Base-by-base conservation (phyloP, 2,797 vertebrate genomes). In the Ficedula albicollis region DNA sequence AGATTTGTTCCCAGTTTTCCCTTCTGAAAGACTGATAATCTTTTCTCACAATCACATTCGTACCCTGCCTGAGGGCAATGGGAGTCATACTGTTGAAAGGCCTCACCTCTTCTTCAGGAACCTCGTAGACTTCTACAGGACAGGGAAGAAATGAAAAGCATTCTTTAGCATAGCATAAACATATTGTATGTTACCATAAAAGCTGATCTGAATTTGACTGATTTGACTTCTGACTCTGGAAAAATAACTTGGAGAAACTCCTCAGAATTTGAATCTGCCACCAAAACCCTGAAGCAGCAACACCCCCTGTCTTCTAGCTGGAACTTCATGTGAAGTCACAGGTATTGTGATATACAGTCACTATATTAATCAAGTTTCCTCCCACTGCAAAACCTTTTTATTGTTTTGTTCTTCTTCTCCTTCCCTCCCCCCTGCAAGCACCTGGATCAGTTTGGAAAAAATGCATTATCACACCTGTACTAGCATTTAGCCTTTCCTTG, bases 51-150 rank as follows among this genome's bases (percentile, higher is more conserved):
- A 21, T 83, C 76, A 73, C 49, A n/a, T 75, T 64, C 78, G 36
- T 78, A 55, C 26, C 34, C 69, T 75, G 43, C 36, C 55, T 41
- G 43, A 75, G 54, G 43, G 58, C 43, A 86, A 10, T 30, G 34
- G 0, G 2, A 91, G 30, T 80, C 36, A 60, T 8, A 54, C 52
- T 58, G 11, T 0, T 60, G 26, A 80, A 77, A 46, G 55, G 30
- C 20, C 97, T 92, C 96, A 99, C 98, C 98, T 98, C 96, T 73
- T 93, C 93, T 78, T 98, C 98, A 70, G 98, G 98, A 92, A 98
- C 95, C 93, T 98, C 98, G 41, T 98, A 99, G 81, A 98, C 96
- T 93, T 98, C 99, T 99, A 82, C 10, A 90, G 20, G 51, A 79
- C 14, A 82, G 93, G 54, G 97, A 91, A 72, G 23, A 96, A 87